Percentiles rank a stretch among this genome's conserved stretches.
phyloP scores from a whole-genome alignment of 2,888 invertebrate genomes.

The Apotomis turbidana region DNA sequence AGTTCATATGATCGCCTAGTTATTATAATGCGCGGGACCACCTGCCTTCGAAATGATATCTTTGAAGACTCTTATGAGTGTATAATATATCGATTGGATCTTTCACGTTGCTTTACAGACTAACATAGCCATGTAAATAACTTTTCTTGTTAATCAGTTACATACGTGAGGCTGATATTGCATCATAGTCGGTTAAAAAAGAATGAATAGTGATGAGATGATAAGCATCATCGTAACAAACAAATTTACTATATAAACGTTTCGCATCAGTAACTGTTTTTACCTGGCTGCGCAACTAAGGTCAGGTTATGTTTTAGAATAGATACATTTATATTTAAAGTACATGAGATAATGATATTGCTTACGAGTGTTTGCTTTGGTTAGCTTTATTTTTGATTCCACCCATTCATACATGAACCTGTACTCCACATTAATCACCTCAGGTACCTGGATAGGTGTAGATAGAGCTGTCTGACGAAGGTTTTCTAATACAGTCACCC shows the following conservation, averaged over 20 bases:
- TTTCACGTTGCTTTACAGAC: constrained; percentile 8
- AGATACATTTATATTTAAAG: too few species aligned
- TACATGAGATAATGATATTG: too few species aligned
- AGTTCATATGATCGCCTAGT: constrained; percentile 18
- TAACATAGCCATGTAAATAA: neutral
- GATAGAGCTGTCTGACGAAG: constrained; percentile 67
- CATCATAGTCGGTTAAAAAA: too few species aligned
- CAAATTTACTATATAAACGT: too few species aligned
- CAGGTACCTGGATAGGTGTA: constrained; percentile 16
- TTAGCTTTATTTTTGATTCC: neutral
- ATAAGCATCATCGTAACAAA: too few species aligned
- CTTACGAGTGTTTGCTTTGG: too few species aligned
- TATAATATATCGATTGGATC: constrained; percentile 19
- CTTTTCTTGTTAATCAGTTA: too few species aligned
- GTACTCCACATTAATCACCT: constrained; percentile 4
- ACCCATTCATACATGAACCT: neutral
- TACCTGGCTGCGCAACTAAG: too few species aligned
- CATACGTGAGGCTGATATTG: too few species aligned
- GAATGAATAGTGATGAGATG: too few species aligned
- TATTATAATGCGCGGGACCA: constrained; percentile 36
- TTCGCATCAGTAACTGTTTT: too few species aligned
- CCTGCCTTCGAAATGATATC: constrained; percentile 40
- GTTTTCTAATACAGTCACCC: constrained; percentile 81
- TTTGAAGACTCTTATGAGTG: neutral
- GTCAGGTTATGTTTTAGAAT: too few species aligned